phyloP scores from a whole-genome alignment of 2,797 vertebrate genomes.

The Hyperoplus lanceolatus region DNA sequence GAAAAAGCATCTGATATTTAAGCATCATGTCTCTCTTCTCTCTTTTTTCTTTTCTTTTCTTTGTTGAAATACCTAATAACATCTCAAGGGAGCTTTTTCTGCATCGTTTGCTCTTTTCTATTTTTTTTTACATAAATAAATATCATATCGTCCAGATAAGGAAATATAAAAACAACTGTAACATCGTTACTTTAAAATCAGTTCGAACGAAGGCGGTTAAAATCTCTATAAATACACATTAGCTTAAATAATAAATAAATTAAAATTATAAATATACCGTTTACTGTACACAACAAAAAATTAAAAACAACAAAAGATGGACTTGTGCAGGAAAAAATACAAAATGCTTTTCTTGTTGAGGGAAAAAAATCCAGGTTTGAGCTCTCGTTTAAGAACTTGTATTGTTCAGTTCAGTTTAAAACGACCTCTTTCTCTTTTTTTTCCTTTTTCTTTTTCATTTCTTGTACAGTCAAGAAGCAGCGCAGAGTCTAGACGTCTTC shows the following conservation, averaged over 20 bases:
- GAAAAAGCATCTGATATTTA: constrained; percentile 42
- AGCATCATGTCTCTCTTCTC: constrained; percentile 14
- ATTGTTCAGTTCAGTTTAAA: constrained; percentile 64
- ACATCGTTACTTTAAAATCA: constrained; percentile 76
- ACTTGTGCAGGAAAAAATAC: constrained; percentile 80
- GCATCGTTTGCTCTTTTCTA: constrained; percentile 22
- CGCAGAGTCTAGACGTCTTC: constrained; percentile 67
- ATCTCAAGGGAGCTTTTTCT: constrained; percentile 42
- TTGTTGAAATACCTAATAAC: constrained; percentile 35
- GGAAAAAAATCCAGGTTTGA: constrained; percentile 70
- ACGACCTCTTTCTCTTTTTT: constrained; percentile 37
- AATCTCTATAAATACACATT: constrained; percentile 87
- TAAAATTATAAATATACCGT: constrained; percentile 86
- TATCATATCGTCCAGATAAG: constrained; percentile 76
- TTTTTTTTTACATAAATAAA: constrained; percentile 77
- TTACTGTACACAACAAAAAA: constrained; percentile 81
- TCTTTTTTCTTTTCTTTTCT: constrained; percentile 22
- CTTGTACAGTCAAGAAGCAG: constrained; percentile 74
- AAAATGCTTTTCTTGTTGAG: constrained; percentile 74
- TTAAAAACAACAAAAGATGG: constrained; percentile 41
- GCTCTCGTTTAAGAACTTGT: constrained; percentile 56
- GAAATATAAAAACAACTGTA: constrained; percentile 80
- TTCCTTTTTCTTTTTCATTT: too few species aligned
- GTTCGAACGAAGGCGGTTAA: constrained; percentile 75
- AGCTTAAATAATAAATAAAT: constrained; percentile 91